These are phyloP conservation scores for Pogoniulus pusillus DNA, from an alignment of 2,797 vertebrate genomes.

Conservation along the genomic window DNA sequence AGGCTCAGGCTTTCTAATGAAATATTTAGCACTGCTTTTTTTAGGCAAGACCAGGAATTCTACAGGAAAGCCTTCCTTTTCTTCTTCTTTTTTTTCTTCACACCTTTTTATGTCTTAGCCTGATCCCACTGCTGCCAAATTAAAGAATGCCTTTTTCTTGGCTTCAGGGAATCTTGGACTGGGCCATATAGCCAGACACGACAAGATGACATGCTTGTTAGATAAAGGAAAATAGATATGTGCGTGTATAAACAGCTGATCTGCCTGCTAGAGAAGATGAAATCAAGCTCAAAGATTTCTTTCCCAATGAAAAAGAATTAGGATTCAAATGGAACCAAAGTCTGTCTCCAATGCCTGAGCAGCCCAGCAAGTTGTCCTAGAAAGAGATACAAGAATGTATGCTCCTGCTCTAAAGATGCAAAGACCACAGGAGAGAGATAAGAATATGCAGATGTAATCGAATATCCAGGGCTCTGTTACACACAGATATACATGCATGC, in stretches of 20 bases:
- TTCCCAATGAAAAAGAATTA: conserved; percentile 14
- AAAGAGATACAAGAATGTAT: neutral
- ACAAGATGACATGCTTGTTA: conserved; percentile 30
- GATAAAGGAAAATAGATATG: conserved; percentile 25
- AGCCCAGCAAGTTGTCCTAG: neutral
- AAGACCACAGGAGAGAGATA: neutral
- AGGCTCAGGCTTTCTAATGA: conserved; percentile 47
- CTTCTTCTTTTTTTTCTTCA: neutral
- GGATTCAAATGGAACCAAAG: neutral
- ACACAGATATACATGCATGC: neutral
- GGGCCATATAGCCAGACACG: neutral
- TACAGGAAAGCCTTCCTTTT: neutral
- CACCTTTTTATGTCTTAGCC: neutral
- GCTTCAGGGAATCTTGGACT: neutral
- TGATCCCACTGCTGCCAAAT: neutral
- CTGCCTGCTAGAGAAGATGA: neutral
- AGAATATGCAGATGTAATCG: neutral
- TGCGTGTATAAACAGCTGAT: neutral
- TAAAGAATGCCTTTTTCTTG: conserved; percentile 24
- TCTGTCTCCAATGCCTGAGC: neutral
- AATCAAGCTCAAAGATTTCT: conserved; percentile 18
- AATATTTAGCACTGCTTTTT: conserved; percentile 29
- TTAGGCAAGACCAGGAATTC: neutral
- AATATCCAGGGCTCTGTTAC: neutral
- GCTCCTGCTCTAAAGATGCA: neutral